Evolutionary conservation across 2,888 invertebrate species (phyloP).

Genomic region (Asteroscopus sphinx): DNA sequence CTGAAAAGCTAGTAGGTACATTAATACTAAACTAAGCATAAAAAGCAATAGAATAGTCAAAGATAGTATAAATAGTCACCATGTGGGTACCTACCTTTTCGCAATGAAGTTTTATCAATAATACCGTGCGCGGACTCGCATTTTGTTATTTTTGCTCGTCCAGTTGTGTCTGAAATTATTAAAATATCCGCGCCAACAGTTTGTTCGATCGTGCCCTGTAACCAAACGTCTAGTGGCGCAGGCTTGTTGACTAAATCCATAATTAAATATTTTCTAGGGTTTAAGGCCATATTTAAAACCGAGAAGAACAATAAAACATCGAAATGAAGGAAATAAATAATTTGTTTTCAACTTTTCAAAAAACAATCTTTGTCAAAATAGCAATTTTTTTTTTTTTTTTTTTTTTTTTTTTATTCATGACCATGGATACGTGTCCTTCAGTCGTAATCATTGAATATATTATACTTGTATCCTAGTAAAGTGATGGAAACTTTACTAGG

Average conservation of each 20-base stretch:
- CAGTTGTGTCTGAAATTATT: slow-evolving; percentile 80
- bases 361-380: too few species aligned
- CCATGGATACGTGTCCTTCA: too few species aligned
- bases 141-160: slow-evolving; percentile 82
- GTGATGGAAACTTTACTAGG: too few species aligned
- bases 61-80: neutral
- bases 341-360: neutral
- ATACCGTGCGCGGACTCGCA: slow-evolving; percentile 81
- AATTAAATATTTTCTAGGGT: slow-evolving; percentile 78
- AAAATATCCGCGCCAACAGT: slow-evolving; percentile 81
- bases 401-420: too few species aligned
- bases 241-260: slow-evolving; percentile 75
- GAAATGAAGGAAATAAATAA: neutral
- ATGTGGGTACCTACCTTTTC: slow-evolving; percentile 76
- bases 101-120: slow-evolving; percentile 75
- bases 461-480: too few species aligned
- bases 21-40: too few species aligned
- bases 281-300: slow-evolving; percentile 66
- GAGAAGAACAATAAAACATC: neutral
- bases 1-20: neutral
- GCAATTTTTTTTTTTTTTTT: too few species aligned
- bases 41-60: too few species aligned
- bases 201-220: slow-evolving; percentile 86
- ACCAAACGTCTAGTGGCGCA: slow-evolving; percentile 81
- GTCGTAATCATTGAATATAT: too few species aligned